Conservation (phyloP, 2,797 vertebrate genomes). For the Zenarchopterus dispar region DNA sequence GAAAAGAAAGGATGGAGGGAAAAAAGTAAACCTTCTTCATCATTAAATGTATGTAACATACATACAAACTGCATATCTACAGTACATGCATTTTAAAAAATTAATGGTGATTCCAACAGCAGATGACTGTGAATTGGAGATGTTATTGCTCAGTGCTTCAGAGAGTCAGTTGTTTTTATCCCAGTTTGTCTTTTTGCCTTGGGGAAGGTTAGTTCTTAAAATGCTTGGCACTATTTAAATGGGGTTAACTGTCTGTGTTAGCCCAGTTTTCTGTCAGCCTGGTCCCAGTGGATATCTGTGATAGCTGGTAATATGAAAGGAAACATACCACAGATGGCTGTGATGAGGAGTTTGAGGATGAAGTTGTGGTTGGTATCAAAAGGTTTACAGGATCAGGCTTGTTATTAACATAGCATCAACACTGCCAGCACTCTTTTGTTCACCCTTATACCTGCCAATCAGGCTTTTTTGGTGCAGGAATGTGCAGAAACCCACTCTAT, state of each 20-base stretch:
- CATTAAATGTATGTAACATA: too few species aligned
- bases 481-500: conserved; percentile 23
- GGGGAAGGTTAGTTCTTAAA: conserved; percentile 74
- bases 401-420: conserved; percentile 12
- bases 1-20: too few species aligned
- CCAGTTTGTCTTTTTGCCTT: conserved; percentile 70
- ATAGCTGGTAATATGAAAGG: conserved; percentile 59
- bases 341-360: conserved; percentile 21
- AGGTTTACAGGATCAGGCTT: conserved; percentile 8
- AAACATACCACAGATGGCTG: conserved; percentile 18
- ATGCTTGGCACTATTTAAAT: conserved; percentile 68
- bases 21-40: too few species aligned
- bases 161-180: conserved; percentile 47
- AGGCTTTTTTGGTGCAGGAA: conserved; percentile 30
- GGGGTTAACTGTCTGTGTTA: conserved; percentile 72
- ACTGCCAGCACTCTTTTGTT: conserved; percentile 10
- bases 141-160: conserved; percentile 9
- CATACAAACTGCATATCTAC: too few species aligned
- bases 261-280: conserved; percentile 60
- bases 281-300: conserved; percentile 65
- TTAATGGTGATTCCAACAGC: conserved; percentile 1
- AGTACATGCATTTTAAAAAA: neutral
- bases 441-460: conserved; percentile 12
- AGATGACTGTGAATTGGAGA: conserved; percentile 7
- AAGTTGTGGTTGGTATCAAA: conserved; percentile 24